Percentiles rank a stretch among this genome's conserved stretches.
phyloP scores from a whole-genome alignment of 1,140 invertebrate genomes.

The Leguminivora glycinivorella region DNA sequence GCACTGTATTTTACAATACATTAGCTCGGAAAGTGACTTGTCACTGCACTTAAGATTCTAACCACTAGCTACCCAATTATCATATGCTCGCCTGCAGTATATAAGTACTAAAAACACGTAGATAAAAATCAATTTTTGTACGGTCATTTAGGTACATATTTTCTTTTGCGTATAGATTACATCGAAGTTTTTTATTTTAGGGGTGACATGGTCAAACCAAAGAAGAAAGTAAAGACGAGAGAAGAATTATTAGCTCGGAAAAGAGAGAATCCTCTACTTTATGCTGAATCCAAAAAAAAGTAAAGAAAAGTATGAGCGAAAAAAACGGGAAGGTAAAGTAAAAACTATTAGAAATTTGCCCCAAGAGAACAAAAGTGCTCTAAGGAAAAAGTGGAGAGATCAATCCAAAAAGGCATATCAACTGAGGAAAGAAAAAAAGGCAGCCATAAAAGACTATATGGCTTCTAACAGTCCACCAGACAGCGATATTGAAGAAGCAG shows the following conservation, averaged over 20 bases:
- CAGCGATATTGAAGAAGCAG: neutral
- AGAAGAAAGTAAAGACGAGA: neutral
- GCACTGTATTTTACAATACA: no score
- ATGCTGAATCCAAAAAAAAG: constrained; percentile 1
- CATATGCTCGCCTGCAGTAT: no score
- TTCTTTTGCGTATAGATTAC: no score
- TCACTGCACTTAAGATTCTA: no score
- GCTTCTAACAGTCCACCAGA: neutral
- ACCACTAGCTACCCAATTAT: no score
- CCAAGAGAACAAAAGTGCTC: neutral
- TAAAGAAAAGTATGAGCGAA: constrained; percentile 3
- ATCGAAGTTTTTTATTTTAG: neutral
- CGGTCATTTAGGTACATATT: neutral
- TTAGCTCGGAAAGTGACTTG: no score
- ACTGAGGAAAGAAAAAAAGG: neutral
- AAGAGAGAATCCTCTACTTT: neutral
- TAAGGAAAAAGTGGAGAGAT: constrained; percentile 8
- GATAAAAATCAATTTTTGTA: neutral
- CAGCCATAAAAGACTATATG: neutral
- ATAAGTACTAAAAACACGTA: no score
- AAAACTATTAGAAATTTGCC: neutral
- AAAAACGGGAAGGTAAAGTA: constrained; percentile 10
- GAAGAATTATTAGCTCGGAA: neutral
- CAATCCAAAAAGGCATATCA: constrained; percentile 7
- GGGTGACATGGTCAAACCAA: neutral